phyloP scores from a whole-genome alignment of 2,113 vertebrate genomes.

The Sapayoa aenigma region DNA sequence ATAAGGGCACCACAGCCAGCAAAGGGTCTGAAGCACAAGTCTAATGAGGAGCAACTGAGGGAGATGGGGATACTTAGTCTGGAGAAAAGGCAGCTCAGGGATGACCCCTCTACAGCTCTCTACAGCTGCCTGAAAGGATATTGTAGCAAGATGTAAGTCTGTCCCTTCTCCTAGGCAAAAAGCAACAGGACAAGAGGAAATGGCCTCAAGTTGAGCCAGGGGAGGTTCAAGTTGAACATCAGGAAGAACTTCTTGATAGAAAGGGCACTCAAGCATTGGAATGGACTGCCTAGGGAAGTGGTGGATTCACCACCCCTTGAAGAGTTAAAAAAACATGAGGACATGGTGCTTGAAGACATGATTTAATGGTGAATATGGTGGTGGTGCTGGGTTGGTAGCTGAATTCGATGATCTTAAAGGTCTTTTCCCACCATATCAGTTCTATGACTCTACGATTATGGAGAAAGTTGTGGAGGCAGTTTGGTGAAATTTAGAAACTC shows the following conservation, averaged over 20 bases:
- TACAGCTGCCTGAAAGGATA: neutral
- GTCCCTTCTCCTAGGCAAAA: neutral
- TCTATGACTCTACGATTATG: neutral
- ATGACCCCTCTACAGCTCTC: neutral
- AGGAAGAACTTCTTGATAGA: neutral
- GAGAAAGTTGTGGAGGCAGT: neutral
- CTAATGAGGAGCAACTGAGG: neutral
- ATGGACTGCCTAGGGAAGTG: neutral
- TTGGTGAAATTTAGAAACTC: neutral
- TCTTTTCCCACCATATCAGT: neutral
- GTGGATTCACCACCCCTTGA: neutral
- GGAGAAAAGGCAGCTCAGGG: neutral
- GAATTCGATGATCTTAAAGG: neutral
- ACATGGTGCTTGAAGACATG: neutral
- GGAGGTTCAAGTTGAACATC: fast-evolving
- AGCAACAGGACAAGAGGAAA: neutral
- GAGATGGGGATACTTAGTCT: neutral
- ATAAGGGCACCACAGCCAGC: neutral
- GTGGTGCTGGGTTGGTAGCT: neutral
- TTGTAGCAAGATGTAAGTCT: neutral
- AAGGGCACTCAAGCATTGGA: neutral
- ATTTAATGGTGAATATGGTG: neutral
- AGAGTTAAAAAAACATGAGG: neutral
- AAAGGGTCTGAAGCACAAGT: neutral
- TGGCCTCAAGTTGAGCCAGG: neutral